Evolutionary conservation across 2,797 vertebrate species (phyloP).

Genomic region (Notoglanidium macrostoma): DNA sequence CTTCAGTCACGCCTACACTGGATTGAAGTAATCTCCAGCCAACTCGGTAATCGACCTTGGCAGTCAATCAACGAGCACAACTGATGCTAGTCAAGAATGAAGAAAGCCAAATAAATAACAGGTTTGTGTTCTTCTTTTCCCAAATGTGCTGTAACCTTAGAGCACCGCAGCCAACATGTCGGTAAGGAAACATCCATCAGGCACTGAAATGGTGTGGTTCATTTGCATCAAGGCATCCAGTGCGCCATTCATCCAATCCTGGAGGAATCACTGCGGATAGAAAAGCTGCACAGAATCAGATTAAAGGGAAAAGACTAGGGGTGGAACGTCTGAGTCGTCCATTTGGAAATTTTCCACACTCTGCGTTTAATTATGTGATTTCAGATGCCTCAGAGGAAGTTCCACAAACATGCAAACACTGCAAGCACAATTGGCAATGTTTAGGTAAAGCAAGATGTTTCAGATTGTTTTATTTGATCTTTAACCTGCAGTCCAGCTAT

Average conservation of each 20-base stretch:
- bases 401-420: conserved; percentile 40
- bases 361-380: conserved; percentile 46
- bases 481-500: neutral
- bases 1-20: conserved; percentile 32
- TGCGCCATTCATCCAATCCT: neutral
- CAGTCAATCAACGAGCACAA: conserved; percentile 44
- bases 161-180: neutral
- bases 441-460: conserved; percentile 21
- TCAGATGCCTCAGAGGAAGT: conserved; percentile 37
- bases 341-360: conserved; percentile 40
- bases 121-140: neutral
- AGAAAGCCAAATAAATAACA: conserved; percentile 43
- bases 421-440: conserved; percentile 25
- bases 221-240: neutral
- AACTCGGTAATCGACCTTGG: conserved; percentile 33
- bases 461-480: conserved; percentile 23
- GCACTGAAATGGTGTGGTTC: conserved; percentile 22
- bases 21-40: conserved; percentile 38
- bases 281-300: neutral
- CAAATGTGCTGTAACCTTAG: neutral
- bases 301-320: neutral
- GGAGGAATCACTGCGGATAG: neutral
- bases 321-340: conserved; percentile 15
- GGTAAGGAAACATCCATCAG: neutral
- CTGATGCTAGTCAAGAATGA: conserved; percentile 29